phyloP scores from a whole-genome alignment of 2,113 vertebrate genomes.

The Caretta caretta region DNA sequence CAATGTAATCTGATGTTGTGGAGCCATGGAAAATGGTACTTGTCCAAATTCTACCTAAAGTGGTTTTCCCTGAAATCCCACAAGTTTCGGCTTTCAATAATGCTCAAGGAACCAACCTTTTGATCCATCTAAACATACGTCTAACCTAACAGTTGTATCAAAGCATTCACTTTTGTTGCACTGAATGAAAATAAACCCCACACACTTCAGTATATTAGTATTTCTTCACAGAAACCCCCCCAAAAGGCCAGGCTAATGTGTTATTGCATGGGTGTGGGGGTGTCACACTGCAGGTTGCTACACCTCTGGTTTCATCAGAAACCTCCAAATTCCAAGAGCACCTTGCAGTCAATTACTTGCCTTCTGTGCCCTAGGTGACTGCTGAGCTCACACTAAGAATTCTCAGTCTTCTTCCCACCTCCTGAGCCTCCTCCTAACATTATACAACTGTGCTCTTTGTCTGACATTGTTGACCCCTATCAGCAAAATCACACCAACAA shows the following conservation, averaged over 20 bases:
- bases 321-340: neutral
- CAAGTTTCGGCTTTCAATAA: neutral
- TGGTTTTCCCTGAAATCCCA: neutral
- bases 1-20: neutral
- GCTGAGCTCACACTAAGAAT: neutral
- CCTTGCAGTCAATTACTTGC: neutral
- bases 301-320: neutral
- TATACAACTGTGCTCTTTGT: neutral
- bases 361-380: neutral
- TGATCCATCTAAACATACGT: neutral
- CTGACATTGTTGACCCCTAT: neutral
- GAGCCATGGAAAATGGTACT: neutral
- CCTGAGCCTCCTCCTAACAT: neutral
- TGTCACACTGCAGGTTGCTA: fast-evolving
- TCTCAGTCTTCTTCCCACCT: neutral
- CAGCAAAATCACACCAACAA: neutral
- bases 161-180: neutral
- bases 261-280: neutral
- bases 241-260: too few relatives aligned
- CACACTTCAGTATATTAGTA: neutral
- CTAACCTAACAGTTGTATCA: fast-evolving
- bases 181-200: fast-evolving
- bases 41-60: neutral
- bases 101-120: neutral
- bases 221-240: fast-evolving